phyloP scores from a whole-genome alignment of 2,797 vertebrate species.

The Prionace glauca region DNA sequence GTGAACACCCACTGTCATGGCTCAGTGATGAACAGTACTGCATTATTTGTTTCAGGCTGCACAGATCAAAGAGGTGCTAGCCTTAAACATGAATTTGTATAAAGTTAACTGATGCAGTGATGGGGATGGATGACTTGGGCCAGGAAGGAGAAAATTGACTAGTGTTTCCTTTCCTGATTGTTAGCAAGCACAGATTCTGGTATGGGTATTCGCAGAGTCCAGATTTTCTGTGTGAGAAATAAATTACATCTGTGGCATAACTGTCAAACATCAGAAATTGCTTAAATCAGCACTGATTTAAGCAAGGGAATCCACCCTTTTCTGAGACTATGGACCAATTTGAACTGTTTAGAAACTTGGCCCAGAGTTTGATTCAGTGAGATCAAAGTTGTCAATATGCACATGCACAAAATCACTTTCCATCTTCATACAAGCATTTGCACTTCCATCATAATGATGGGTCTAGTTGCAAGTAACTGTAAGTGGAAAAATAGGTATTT shows the following conservation, averaged over 20 bases:
- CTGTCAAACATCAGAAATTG: neutral
- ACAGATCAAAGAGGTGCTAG: neutral
- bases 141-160: neutral
- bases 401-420: no score
- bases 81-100: neutral
- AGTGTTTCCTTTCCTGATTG: neutral
- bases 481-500: neutral
- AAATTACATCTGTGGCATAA: neutral
- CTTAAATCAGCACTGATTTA: neutral
- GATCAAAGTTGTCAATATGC: neutral
- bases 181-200: neutral
- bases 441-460: neutral
- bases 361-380: neutral
- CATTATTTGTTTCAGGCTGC: neutral
- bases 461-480: neutral
- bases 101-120: slow-evolving; percentile 5
- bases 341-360: neutral
- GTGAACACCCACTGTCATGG: neutral
- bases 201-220: neutral
- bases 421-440: neutral
- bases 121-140: neutral
- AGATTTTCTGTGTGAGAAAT: neutral
- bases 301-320: neutral
- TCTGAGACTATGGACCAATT: neutral
- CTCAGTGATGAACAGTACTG: neutral